These are phyloP conservation scores for Grantiella picta DNA, from an alignment of 2,113 vertebrate species.

Conservation along the genomic window DNA sequence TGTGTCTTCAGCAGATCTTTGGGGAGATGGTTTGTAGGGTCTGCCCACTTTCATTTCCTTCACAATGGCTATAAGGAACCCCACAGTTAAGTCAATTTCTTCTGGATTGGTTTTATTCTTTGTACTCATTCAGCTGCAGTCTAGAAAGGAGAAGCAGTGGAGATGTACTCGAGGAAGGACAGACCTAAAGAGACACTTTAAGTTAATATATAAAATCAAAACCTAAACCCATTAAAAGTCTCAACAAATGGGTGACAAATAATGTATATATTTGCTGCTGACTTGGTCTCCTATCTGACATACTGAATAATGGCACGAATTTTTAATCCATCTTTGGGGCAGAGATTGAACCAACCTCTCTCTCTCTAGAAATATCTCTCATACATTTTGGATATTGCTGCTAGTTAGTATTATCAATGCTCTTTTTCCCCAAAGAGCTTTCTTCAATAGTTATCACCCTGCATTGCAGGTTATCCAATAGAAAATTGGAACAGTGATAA, in stretches of 20 bases:
- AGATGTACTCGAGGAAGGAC: background rate
- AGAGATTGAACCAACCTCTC: background rate
- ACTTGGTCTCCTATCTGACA: background rate
- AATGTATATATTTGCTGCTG: background rate
- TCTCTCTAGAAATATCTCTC: background rate
- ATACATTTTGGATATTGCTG: background rate
- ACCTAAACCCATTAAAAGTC: background rate
- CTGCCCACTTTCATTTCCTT: background rate
- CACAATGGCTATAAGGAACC: background rate
- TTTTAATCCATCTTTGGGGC: background rate
- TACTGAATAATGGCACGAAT: background rate
- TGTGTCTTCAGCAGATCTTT: background rate
- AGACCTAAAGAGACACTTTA: background rate
- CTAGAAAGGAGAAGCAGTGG: background rate
- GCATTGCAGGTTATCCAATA: background rate
- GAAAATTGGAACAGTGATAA: background rate
- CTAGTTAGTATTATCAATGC: background rate
- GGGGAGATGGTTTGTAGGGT: background rate
- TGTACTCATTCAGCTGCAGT: background rate
- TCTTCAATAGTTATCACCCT: background rate
- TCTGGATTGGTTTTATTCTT: background rate
- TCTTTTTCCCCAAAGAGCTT: background rate
- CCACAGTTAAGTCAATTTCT: background rate
- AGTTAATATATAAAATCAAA: background rate
- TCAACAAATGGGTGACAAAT: background rate